phyloP scores from a whole-genome alignment of 2,113 vertebrate genomes.

The Formicarius rufipectus region DNA sequence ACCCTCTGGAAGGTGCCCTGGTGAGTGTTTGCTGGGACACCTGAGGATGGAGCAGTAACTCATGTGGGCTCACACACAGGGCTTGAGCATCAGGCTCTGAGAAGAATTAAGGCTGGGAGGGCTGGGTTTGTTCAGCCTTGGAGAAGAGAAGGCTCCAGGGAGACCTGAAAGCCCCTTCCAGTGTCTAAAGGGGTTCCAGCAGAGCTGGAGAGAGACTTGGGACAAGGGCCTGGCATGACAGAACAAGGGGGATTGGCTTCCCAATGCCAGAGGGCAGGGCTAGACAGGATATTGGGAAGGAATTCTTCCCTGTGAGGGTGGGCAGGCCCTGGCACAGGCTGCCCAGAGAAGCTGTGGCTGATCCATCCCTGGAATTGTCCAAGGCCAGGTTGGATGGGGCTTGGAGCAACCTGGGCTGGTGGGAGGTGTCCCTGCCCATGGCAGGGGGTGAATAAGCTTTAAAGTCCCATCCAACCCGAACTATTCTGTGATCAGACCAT shows the following conservation, averaged over 20 bases:
- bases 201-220: background rate
- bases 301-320: background rate
- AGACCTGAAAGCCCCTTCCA: background rate
- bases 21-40: background rate
- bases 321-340: fast-evolving
- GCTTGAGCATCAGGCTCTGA: background rate
- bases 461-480: background rate
- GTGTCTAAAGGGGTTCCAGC: background rate
- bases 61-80: background rate
- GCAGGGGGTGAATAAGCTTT: background rate
- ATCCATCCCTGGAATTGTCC: background rate
- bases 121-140: background rate
- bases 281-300: background rate
- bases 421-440: background rate
- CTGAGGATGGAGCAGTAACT: background rate
- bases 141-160: background rate
- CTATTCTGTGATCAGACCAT: background rate
- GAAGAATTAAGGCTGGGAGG: background rate
- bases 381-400: fast-evolving
- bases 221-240: background rate
- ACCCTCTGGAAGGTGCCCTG: background rate
- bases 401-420: background rate
- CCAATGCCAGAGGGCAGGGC: background rate
- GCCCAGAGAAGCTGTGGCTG: background rate
- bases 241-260: background rate